A percentile compares a stretch with the other conserved stretches of the same genome.
Evolutionary conservation across 2,888 invertebrate species (phyloP).

Genomic region (Spodoptera picta): DNA sequence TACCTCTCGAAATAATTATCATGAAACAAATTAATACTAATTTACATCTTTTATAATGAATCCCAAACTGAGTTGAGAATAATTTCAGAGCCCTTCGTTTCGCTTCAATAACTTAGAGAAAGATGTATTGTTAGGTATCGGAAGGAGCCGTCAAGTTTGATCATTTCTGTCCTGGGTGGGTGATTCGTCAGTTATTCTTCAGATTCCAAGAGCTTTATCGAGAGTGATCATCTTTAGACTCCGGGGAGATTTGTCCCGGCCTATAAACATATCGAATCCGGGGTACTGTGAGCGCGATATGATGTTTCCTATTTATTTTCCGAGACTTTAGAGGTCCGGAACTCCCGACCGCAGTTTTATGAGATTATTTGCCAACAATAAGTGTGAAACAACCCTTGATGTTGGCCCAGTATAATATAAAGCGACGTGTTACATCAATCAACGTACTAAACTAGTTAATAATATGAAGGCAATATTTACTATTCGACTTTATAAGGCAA

Average conservation of each 20-base stretch:
- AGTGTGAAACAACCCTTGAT: background rate
- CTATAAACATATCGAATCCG: background rate
- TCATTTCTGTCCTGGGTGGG: too few species aligned
- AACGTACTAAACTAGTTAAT: constrained; percentile 2
- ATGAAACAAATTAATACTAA: constrained; percentile 24
- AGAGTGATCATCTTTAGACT: constrained; percentile 1
- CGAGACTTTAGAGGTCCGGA: background rate
- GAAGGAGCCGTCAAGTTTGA: background rate
- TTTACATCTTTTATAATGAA: constrained; percentile 12
- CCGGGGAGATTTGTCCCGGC: background rate
- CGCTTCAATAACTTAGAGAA: background rate
- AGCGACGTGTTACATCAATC: background rate
- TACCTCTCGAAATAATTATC: constrained; percentile 8
- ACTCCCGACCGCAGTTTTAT: background rate
- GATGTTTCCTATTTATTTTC: constrained; percentile 15
- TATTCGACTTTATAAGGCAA: background rate
- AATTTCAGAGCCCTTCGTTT: background rate
- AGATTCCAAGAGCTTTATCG: background rate
- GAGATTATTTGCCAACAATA: background rate
- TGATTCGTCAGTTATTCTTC: too few species aligned
- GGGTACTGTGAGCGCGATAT: background rate
- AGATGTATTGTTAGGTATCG: background rate
- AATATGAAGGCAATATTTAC: background rate
- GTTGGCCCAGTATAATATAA: background rate
- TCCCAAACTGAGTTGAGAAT: constrained; percentile 3